phyloP scores from a whole-genome alignment of 2,888 invertebrate genomes.

The Bugulina stolonifera region DNA sequence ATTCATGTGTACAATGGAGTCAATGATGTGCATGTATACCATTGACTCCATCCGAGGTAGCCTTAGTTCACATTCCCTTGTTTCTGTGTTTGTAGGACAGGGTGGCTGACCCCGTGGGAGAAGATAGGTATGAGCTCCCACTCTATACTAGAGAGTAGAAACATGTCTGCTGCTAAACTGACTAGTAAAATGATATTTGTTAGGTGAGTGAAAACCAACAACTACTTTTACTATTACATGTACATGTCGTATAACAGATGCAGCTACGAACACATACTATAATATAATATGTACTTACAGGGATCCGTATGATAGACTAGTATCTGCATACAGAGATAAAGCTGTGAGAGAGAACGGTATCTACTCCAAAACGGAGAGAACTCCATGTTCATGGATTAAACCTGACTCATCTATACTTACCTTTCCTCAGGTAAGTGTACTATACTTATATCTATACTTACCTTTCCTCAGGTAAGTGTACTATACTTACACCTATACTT shows the following conservation, averaged over 20 bases:
- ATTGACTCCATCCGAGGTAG: too few relatives aligned
- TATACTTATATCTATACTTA: too few relatives aligned
- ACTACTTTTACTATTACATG: too few relatives aligned
- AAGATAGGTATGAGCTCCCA: background rate
- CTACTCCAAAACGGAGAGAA: background rate
- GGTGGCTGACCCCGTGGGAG: background rate
- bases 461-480: too few relatives aligned
- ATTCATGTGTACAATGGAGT: too few relatives aligned
- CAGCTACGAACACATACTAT: too few relatives aligned
- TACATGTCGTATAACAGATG: too few relatives aligned
- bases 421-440: slow-evolving; percentile 14
- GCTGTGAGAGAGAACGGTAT: background rate
- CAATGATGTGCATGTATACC: too few relatives aligned
- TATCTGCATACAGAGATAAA: slow-evolving; percentile 21
- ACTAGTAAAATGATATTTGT: background rate
- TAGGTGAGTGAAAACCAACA: background rate
- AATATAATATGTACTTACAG: too few relatives aligned
- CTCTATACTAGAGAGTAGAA: background rate
- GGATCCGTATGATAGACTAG: slow-evolving; percentile 19
- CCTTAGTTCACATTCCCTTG: too few relatives aligned
- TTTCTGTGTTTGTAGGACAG: background rate
- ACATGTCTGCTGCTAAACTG: background rate
- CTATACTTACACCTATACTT: too few relatives aligned
- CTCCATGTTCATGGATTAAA: background rate
- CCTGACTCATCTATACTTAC: background rate